These are phyloP conservation scores for Alosa alosa DNA, from an alignment of 2,113 vertebrate genomes.

Conservation along the genomic window DNA sequence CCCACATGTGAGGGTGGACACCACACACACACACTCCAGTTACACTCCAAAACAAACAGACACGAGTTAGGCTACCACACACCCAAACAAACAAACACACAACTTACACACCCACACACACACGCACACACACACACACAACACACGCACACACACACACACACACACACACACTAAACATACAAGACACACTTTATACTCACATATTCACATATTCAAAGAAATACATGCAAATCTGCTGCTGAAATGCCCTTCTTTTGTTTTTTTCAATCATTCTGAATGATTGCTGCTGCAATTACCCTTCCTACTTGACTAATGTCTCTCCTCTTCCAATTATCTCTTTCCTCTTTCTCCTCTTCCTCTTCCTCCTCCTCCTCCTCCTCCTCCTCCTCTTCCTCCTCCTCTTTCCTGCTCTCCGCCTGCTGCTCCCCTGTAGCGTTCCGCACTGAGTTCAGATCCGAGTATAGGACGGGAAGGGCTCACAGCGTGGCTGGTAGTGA, in stretches of 20 bases:
- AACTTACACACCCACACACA: not conserved
- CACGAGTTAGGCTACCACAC: not conserved
- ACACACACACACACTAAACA: not conserved
- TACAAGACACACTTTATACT: not conserved
- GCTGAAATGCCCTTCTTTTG: not conserved
- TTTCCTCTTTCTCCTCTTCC: not conserved
- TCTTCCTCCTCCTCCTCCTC: slow-evolving; percentile 13
- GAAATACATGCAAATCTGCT: not conserved
- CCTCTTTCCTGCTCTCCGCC: not conserved
- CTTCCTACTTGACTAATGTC: not conserved
- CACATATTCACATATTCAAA: not conserved
- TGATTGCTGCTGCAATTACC: not conserved
- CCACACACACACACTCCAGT: not conserved
- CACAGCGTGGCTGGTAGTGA: slow-evolving; percentile 71
- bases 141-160: not conserved
- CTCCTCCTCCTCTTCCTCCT: not conserved
- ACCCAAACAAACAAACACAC: not conserved
- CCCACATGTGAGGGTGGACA: slow-evolving; percentile 79
- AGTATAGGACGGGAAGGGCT: slow-evolving; percentile 72
- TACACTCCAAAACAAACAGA: not conserved
- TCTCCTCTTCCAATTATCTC: not conserved
- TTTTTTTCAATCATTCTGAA: not conserved
- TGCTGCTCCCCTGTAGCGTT: slow-evolving; percentile 60
- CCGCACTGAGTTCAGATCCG: slow-evolving; percentile 69
- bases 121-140: not conserved